Percentiles rank a stretch among this genome's conserved stretches.
Evolutionary conservation across 2,797 vertebrate genomes (phyloP).

Genomic region (Danio kyathit): DNA sequence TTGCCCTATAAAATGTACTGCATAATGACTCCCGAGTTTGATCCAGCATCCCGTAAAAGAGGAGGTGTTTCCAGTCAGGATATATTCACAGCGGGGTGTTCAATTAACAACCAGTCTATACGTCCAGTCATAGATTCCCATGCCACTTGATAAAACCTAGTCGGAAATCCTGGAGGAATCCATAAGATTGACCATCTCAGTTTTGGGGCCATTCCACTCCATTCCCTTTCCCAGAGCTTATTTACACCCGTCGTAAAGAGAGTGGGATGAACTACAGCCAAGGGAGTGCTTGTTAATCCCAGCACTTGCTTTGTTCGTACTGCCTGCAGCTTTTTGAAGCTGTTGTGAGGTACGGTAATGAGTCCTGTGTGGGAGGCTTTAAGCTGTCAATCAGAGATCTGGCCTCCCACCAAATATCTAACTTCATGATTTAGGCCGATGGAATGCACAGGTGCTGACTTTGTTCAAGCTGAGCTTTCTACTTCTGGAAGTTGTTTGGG

Average conservation of each 20-base stretch:
- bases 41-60: constrained; percentile 14
- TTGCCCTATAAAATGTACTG: neutral
- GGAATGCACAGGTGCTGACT: constrained; percentile 17
- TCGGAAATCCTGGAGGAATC: neutral
- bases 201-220: constrained; percentile 19
- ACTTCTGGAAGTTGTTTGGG: neutral
- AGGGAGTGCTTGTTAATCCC: constrained; percentile 48
- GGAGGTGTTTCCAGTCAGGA: neutral
- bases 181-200: neutral
- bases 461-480: constrained; percentile 1
- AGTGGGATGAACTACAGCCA: constrained; percentile 26
- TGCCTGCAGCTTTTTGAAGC: constrained; percentile 29
- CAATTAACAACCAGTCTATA: neutral
- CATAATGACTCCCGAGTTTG: neutral
- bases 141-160: neutral
- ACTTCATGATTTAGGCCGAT: neutral
- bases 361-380: constrained; percentile 36
- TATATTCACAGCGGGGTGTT: neutral
- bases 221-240: constrained; percentile 35
- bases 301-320: constrained; percentile 9
- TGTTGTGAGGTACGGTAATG: constrained; percentile 32
- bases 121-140: neutral
- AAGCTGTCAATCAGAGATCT: constrained; percentile 11
- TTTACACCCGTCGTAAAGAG: constrained; percentile 42
- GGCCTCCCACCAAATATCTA: constrained; percentile 4